phyloP scores from a whole-genome alignment of 2,888 invertebrate genomes.

The Eurytoma adleriae region DNA sequence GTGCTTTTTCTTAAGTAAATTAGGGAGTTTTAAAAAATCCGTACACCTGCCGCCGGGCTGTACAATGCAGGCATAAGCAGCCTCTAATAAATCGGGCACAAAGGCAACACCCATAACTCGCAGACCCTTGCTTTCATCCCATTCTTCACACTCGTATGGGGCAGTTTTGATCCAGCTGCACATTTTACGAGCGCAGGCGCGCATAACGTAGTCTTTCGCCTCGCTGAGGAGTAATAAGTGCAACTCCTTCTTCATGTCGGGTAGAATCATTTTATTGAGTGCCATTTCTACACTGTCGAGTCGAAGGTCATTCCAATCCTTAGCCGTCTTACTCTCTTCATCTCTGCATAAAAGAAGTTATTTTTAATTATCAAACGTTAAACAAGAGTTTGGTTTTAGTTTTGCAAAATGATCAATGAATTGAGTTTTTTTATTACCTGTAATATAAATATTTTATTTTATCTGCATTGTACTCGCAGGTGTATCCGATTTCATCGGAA shows the following conservation, averaged over 20 bases:
- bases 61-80: conserved; percentile 92
- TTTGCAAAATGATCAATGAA: too few relatives aligned
- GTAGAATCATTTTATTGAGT: conserved; percentile 90
- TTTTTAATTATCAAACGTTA: not conserved
- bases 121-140: conserved; percentile 90
- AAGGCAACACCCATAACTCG: conserved; percentile 93
- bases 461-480: conserved; percentile 87
- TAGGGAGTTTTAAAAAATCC: conserved; percentile 92
- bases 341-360: conserved; percentile 82
- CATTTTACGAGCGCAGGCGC: conserved; percentile 89
- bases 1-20: conserved; percentile 89
- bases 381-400: not conserved
- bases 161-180: conserved; percentile 94
- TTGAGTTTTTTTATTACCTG: conserved; percentile 87
- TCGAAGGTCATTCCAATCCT: conserved; percentile 96
- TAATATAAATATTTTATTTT: conserved; percentile 92
- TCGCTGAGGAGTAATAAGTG: conserved; percentile 88
- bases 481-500: conserved; percentile 79
- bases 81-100: conserved; percentile 88
- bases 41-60: conserved; percentile 94
- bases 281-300: conserved; percentile 93
- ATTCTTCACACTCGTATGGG: conserved; percentile 90
- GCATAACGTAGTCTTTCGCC: conserved; percentile 90
- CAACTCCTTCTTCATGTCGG: conserved; percentile 92
- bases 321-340: conserved; percentile 94